Base-by-base conservation (phyloP, 2,888 invertebrate species). In the Drosophila mulleri region DNA sequence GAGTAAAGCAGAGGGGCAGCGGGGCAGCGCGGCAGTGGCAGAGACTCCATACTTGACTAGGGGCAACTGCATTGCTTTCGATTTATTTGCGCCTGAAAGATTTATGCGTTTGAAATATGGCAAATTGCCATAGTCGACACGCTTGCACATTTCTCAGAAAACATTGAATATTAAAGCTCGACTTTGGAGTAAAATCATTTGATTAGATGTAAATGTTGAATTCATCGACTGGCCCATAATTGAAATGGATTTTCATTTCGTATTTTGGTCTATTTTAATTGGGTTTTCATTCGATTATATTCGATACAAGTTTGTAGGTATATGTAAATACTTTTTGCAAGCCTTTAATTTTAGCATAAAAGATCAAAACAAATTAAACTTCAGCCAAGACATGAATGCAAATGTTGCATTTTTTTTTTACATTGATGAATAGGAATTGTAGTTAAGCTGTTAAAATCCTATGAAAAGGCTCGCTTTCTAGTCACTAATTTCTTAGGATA, bases 61-160 rank as follows among this genome's bases (percentile, higher is more conserved):
- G 41, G 52, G 29, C 50, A 72, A 78, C 86, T 80, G 81, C 86
- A 85, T 72, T 85, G 88, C 74, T 77, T 85, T 85, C 88, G 76
- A 88, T 84, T 85, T 84, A 83, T 84, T 88, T 88, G 68, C 59
- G 70, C 60, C 83, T 75, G 65, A 63, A 69, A 81, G 86, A 84
- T 85, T 88, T 85, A 84, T 88, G 73, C 74, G 69, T 60, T 67
- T 45, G 58, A 54, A 62, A 56, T 59, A 71, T 84, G 85, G 72
- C 78, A 76, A 69, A 76, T 67, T 68, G 81, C 72, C 61, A 62
- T 59, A 44, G 35, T 37, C 53, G 53, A 60, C 48, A 44, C 57
- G 58, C 42, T 64, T 50, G 12, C 26, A 72, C 60, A 66, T 73
- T 78, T 63, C 48, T 70, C 56, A 58, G 37, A 60, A 37, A 23